phyloP scores from a whole-genome alignment of 2,888 invertebrate genomes.

The Phanerotoma sp. region DNA sequence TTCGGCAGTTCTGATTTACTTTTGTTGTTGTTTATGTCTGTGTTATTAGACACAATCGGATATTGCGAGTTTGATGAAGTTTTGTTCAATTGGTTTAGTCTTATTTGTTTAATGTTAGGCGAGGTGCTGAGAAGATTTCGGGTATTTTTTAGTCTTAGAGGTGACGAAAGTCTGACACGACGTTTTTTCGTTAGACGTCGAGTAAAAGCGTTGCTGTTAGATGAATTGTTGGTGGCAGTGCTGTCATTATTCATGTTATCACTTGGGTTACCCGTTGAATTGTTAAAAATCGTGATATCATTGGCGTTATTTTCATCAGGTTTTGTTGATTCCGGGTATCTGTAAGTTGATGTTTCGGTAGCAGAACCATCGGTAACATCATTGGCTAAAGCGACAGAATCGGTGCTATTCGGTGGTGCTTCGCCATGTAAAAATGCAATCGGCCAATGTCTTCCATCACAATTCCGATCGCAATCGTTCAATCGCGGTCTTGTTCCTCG shows the following conservation, averaged over 20 bases:
- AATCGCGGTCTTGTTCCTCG: slow-evolving; percentile 57
- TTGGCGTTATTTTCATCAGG: not conserved
- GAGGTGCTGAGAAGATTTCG: no score
- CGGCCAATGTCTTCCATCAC: slow-evolving; percentile 67
- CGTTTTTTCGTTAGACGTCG: slow-evolving; percentile 4
- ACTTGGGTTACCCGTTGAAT: no score
- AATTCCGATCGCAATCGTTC: slow-evolving; percentile 4
- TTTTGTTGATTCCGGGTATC: not conserved
- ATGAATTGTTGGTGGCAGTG: no score
- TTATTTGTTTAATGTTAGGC: no score
- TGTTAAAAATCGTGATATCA: no score
- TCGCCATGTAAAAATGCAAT: slow-evolving; percentile 80
- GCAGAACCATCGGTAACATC: slow-evolving; percentile 11
- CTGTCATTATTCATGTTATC: no score
- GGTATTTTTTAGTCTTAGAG: no score
- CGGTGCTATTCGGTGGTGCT: slow-evolving; percentile 74
- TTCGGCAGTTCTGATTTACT: slow-evolving; percentile 1
- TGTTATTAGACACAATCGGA: slow-evolving; percentile 4
- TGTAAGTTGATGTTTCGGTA: not conserved
- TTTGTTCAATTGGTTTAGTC: no score
- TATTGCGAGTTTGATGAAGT: no score
- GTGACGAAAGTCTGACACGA: not conserved
- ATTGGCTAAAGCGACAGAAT: slow-evolving; percentile 35
- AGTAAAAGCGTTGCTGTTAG: not conserved
- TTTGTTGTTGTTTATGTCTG: not conserved